A percentile compares a stretch with the other conserved stretches of the same genome.
phyloP scores from a whole-genome alignment of 2,113 vertebrate species.

The Sceloporus undulatus region DNA sequence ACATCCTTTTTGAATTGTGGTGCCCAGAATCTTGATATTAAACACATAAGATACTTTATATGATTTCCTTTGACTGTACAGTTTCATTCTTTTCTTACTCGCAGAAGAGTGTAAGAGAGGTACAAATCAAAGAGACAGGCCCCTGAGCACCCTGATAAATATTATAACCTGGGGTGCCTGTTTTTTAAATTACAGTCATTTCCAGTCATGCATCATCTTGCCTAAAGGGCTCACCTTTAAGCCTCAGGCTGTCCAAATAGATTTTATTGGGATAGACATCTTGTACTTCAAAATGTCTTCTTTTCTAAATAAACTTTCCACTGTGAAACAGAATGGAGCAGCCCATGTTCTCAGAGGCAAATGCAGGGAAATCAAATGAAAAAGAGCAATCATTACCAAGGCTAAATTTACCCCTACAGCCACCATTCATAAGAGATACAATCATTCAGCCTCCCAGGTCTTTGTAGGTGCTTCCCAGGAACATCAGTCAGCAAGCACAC shows the following conservation, averaged over 20 bases:
- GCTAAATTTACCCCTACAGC: constrained; percentile 27
- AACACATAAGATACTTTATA: constrained; percentile 11
- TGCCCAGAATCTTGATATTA: neutral
- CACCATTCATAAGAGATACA: constrained; percentile 16
- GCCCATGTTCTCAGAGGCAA: neutral
- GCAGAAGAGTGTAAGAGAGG: constrained; percentile 41
- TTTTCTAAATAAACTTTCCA: constrained; percentile 52
- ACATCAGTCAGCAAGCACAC: constrained; percentile 45
- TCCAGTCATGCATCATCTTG: constrained; percentile 39
- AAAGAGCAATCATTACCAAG: neutral
- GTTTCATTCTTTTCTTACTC: constrained; percentile 54
- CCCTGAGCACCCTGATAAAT: constrained; percentile 63
- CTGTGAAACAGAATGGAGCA: neutral
- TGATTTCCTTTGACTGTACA: constrained; percentile 50
- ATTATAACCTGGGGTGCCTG: constrained; percentile 50
- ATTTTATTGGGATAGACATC: constrained; percentile 36
- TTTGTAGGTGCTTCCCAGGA: constrained; percentile 21
- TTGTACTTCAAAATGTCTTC: constrained; percentile 46
- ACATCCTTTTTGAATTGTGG: too few species aligned
- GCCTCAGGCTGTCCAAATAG: constrained; percentile 35
- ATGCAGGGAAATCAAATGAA: constrained; percentile 19
- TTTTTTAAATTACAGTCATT: constrained; percentile 62
- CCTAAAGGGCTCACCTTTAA: constrained; percentile 35
- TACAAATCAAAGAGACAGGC: constrained; percentile 50
- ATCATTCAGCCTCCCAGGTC: constrained; percentile 47